Percentiles rank a stretch among this genome's conserved stretches.
These are phyloP conservation scores for Sus scrofa DNA, from an alignment of 2,113 vertebrate genomes.

Conservation along the genomic window T2T-Sscrofa CM000812.6:210423501-210424000, in stretches of 20 bases:
- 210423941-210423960: not conserved
- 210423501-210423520: not conserved
- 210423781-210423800: not conserved
- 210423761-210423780: not conserved
- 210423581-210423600: not conserved
- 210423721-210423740: not conserved
- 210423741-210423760: not conserved
- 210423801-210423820: not conserved
- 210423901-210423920: not conserved
- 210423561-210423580: not conserved
- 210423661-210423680: not conserved
- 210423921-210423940: not conserved
- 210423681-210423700: not conserved
- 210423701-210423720: not conserved
- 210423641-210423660: not conserved
- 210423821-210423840: not conserved
- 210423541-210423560: not conserved
- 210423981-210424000: not conserved
- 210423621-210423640: not conserved
- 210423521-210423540: not conserved
- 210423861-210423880: not conserved
- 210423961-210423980: not conserved
- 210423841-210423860: not conserved
- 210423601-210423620: not conserved
- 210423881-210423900: not conserved